Base-by-base conservation (phyloP, 1,140 invertebrate species). In the Sitophilus oryzae region DNA sequence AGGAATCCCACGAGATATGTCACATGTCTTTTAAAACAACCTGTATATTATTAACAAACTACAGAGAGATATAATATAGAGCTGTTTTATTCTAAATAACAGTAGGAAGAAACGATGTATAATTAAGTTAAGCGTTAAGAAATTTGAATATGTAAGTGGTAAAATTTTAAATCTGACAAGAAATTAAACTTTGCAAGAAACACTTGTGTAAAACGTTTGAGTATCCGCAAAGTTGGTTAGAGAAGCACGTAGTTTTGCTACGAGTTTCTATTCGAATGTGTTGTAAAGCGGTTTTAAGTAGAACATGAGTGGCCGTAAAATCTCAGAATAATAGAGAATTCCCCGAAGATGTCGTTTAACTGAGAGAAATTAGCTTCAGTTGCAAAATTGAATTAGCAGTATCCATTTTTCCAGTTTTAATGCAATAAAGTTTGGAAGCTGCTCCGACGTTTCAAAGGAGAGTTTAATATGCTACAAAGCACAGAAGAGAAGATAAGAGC, bases 261-360 rank as follows among this genome's bases (percentile, higher is more conserved):
- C n/a, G 19, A 41, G 19, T 15, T 15, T 41, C 6, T 41, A 11
- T 15, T 19, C 19, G 6, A 41, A 41, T 41, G 40, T 41, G 19
- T 41, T 9, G 40, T 41, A 11, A 20, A 45, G 23, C 43, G 20
- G 22, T 23, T 22, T 45, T 45, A 23, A 45, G 22, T 45, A 22
- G 43, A 18, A 20, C 22, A 2, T 9, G 23, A 45, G 19, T 20
- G 43, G 19, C 16, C 23, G 22, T 14, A 22, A 45, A 45, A 45
- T 45, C 11, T 20, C 23, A 11, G 19, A 45, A 45, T 45, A 45
- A 22, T 45, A 16, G 19, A 1, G 20, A 23, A 30, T 45, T 45
- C 25, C 25, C 25, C 25, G 11, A 30, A 30, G 25, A 30, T 30
- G 25, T 30, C 25, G 25, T 30, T 30, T 30, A 30, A 30, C 5